phyloP scores from a whole-genome alignment of 2,113 vertebrate species.

The Bothrops jararaca region DNA sequence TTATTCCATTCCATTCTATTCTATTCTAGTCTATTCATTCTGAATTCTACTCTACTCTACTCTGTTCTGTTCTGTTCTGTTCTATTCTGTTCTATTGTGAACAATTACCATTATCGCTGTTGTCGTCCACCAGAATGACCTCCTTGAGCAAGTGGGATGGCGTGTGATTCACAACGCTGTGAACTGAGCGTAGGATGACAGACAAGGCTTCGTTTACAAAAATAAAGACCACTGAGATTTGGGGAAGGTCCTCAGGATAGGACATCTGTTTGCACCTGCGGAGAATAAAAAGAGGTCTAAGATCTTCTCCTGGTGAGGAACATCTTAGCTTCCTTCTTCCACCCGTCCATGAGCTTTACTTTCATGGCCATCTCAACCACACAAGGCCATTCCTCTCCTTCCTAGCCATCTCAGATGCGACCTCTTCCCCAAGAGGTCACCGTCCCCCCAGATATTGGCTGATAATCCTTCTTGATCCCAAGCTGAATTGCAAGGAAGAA shows the following conservation, averaged over 20 bases:
- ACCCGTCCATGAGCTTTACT: too few relatives aligned
- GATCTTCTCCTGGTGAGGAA: neutral
- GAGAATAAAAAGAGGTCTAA: neutral
- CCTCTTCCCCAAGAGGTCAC: neutral
- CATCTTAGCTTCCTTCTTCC: neutral
- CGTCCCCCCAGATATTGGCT: neutral
- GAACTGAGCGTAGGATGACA: constrained; percentile 93
- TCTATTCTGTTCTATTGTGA: accelerated
- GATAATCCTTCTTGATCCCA: neutral
- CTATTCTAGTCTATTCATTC: too few relatives aligned
- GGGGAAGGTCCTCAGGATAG: constrained; percentile 83
- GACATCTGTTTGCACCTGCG: constrained; percentile 86
- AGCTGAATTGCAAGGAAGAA: neutral
- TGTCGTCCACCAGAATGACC: constrained; percentile 96
- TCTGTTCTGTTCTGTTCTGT: too few relatives aligned
- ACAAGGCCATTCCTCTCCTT: neutral
- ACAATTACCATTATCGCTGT: constrained; percentile 91
- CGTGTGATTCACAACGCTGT: constrained; percentile 96
- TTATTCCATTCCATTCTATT: too few relatives aligned
- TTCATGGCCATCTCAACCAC: too few relatives aligned
- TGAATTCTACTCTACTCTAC: too few relatives aligned
- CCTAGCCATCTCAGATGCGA: neutral
- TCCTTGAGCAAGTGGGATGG: constrained; percentile 93
- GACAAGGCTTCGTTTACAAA: constrained; percentile 96
- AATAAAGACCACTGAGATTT: constrained; percentile 96